phyloP scores from a whole-genome alignment of 1,140 invertebrate genomes.

The Dreissena polymorpha region DNA sequence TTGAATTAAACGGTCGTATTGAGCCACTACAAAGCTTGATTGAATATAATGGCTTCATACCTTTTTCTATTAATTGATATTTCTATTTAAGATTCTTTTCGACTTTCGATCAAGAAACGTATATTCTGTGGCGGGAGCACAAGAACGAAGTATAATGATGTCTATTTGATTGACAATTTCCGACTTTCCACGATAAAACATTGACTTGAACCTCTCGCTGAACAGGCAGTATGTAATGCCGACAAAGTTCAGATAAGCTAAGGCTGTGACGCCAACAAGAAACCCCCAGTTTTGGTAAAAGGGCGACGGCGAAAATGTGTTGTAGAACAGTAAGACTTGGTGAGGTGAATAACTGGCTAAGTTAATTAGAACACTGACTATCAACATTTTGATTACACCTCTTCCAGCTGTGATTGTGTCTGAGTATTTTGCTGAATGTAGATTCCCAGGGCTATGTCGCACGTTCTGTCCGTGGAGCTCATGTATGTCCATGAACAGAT shows the following conservation, averaged over 20 bases:
- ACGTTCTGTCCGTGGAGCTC: conserved; percentile 62
- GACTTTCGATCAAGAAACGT: no score
- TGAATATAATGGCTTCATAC: conserved; percentile 51
- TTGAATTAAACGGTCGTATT: no score
- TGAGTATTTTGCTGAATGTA: conserved; percentile 68
- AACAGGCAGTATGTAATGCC: conserved; percentile 80
- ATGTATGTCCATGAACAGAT: conserved; percentile 71
- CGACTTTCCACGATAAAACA: no score
- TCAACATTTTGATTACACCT: conserved; percentile 80
- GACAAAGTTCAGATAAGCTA: conserved; percentile 77
- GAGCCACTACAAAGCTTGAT: no score
- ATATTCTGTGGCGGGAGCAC: no score
- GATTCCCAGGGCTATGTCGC: conserved; percentile 67
- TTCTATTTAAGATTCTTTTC: conserved; percentile 25
- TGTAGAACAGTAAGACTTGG: conserved; percentile 77
- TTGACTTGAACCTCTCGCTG: conserved; percentile 79
- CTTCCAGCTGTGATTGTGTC: conserved; percentile 75
- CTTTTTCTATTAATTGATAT: no score
- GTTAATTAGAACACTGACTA: conserved; percentile 78
- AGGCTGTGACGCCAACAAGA: conserved; percentile 77
- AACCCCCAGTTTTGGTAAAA: conserved; percentile 77
- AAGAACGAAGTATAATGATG: no score
- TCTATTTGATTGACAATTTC: no score
- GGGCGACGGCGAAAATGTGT: conserved; percentile 68
- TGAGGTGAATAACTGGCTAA: conserved; percentile 79